phyloP scores from a whole-genome alignment of 2,797 vertebrate species.

The Gymnothorax javanicus region DNA sequence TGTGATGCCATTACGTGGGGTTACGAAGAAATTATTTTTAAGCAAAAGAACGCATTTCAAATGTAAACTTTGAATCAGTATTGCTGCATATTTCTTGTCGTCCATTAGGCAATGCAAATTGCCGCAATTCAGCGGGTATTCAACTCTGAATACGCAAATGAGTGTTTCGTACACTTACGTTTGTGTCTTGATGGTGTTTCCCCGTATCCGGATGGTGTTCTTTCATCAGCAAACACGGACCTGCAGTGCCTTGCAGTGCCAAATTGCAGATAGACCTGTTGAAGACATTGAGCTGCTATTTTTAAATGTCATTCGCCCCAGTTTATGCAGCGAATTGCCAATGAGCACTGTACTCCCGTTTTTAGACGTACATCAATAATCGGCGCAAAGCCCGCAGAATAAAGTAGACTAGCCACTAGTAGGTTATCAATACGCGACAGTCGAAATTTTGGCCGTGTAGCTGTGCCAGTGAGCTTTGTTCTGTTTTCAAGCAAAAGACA shows the following conservation, averaged over 20 bases:
- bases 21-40: neutral
- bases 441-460: neutral
- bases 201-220: neutral
- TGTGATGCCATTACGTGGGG: too few species aligned
- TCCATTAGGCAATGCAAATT: neutral
- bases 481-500: neutral
- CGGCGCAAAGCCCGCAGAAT: neutral
- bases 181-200: slow-evolving; percentile 12
- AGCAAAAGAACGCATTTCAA: neutral
- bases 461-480: neutral
- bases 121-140: neutral
- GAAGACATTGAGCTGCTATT: neutral
- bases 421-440: neutral
- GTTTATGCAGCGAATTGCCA: neutral
- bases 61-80: neutral
- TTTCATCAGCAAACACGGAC: neutral
- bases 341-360: too few species aligned
- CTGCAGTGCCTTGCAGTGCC: slow-evolving; percentile 8
- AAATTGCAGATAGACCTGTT: neutral
- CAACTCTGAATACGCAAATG: neutral
- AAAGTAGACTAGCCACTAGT: neutral
- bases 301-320: neutral
- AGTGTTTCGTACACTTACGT: slow-evolving; percentile 7
- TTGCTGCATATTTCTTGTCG: neutral
- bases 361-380: too few species aligned